These are phyloP conservation scores for Bombyx huttoni DNA, from an alignment of 2,888 invertebrate species.

Conservation along the genomic window DNA sequence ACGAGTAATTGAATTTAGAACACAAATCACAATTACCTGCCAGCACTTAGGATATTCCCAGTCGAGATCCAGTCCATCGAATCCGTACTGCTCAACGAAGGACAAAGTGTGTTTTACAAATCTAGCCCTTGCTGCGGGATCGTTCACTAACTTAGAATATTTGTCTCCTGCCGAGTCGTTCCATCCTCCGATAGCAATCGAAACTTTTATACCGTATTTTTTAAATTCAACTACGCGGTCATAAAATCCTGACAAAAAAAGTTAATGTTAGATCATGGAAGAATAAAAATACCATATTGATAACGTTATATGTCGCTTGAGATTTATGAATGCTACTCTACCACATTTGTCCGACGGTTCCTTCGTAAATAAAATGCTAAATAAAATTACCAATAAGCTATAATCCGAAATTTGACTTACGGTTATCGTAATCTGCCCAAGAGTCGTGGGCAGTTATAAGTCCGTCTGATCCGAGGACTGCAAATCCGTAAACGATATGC, in stretches of 20 bases:
- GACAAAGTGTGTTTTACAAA: conserved; percentile 83
- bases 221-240: conserved; percentile 86
- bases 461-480: conserved; percentile 87
- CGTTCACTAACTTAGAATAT: conserved; percentile 87
- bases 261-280: no score
- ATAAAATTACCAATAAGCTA: background rate
- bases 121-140: conserved; percentile 77
- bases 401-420: conserved; percentile 54
- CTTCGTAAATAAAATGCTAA: no score
- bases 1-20: no score
- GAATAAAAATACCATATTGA: no score
- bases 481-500: conserved; percentile 94
- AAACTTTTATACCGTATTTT: conserved; percentile 85
- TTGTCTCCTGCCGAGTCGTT: conserved; percentile 93
- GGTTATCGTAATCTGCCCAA: conserved; percentile 92
- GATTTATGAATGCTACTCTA: no score
- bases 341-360: no score
- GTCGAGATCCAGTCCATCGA: conserved; percentile 95
- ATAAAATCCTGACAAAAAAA: conserved; percentile 77
- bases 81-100: conserved; percentile 85
- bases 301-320: no score
- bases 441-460: conserved; percentile 88
- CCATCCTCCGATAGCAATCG: conserved; percentile 95
- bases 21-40: conserved; percentile 65
- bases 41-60: conserved; percentile 96